phyloP scores from a whole-genome alignment of 2,888 invertebrate species.

The Urechis unicinctus region DNA sequence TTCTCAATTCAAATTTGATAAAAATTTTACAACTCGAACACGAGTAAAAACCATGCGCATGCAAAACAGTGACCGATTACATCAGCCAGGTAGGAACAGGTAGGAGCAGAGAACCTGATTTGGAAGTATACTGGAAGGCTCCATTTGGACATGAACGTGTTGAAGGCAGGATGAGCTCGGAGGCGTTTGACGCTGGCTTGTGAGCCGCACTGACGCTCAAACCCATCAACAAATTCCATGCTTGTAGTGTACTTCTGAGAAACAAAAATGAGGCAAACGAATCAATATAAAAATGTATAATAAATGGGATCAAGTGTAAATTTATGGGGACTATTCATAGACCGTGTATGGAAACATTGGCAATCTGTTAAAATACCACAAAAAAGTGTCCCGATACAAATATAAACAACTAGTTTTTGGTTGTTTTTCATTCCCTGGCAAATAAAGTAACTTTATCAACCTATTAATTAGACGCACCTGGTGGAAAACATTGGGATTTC shows the following conservation, averaged over 20 bases:
- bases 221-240: slow-evolving; percentile 65
- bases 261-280: neutral
- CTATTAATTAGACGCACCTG: slow-evolving; percentile 52
- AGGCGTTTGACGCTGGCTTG: slow-evolving; percentile 60
- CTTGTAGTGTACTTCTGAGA: slow-evolving; percentile 69
- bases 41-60: no score
- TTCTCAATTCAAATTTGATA: no score
- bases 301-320: no score
- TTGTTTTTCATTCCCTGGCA: no score
- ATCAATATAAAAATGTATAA: neutral
- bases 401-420: no score
- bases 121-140: slow-evolving; percentile 96
- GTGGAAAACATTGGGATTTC: slow-evolving; percentile 82
- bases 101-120: slow-evolving; percentile 56
- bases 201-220: slow-evolving; percentile 63
- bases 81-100: neutral
- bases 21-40: no score
- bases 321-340: no score
- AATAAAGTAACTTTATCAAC: no score
- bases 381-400: no score
- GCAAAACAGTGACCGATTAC: no score
- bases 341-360: no score
- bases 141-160: slow-evolving; percentile 77
- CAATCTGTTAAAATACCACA: no score
- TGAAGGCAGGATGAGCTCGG: slow-evolving; percentile 65